Evolutionary conservation across 2,888 invertebrate genomes (phyloP).

Genomic region (Epinotia bilunana): DNA sequence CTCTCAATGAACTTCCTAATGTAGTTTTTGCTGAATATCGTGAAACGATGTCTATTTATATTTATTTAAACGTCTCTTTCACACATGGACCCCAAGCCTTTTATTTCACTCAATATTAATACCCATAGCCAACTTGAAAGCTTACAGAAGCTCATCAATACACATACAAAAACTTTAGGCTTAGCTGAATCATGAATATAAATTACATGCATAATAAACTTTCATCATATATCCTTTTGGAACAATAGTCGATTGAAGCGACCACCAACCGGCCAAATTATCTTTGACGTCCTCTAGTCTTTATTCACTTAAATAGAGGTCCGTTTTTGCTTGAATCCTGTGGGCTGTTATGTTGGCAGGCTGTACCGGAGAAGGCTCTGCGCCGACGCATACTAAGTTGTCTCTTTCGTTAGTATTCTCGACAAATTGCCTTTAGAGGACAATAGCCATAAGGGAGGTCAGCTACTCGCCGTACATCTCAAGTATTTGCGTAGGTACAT

Average conservation of each 20-base stretch:
- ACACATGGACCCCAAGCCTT: neutral
- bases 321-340: slow-evolving; percentile 1
- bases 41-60: neutral
- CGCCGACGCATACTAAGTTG: slow-evolving; percentile 57
- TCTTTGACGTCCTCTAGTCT: neutral
- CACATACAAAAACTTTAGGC: slow-evolving; percentile 21
- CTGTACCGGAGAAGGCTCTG: slow-evolving; percentile 44
- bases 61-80: neutral
- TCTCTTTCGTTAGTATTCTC: slow-evolving; percentile 66
- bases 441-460: slow-evolving; percentile 61
- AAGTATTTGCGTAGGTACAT: slow-evolving; percentile 50
- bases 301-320: neutral
- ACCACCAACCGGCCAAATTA: slow-evolving; percentile 14
- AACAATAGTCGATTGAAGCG: slow-evolving; percentile 68
- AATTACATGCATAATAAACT: slow-evolving; percentile 38
- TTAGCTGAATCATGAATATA: slow-evolving; percentile 42
- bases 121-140: slow-evolving; percentile 10
- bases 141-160: slow-evolving; percentile 34
- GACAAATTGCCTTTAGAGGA: slow-evolving; percentile 72
- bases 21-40: neutral
- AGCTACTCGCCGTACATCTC: slow-evolving; percentile 59
- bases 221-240: slow-evolving; percentile 41
- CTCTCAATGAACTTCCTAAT: too few relatives aligned
- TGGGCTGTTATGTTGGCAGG: slow-evolving; percentile 3
- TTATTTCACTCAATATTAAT: neutral